phyloP scores from a whole-genome alignment of 2,113 vertebrate genomes.

The Syrmaticus mikado region DNA sequence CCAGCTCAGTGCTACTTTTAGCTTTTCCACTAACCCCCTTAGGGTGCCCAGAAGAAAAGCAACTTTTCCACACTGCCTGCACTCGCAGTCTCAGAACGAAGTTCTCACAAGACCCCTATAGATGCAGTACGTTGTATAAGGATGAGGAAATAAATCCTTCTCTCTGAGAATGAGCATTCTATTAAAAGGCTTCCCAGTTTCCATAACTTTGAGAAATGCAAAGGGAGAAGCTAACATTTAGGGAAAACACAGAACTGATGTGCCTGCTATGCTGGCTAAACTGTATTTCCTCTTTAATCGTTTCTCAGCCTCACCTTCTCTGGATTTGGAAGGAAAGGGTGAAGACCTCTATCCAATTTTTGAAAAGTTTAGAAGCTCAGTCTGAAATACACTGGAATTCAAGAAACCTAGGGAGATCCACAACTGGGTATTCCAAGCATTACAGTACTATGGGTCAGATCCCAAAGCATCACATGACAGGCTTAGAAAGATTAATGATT shows the following conservation, averaged over 20 bases:
- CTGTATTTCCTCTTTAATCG: background rate
- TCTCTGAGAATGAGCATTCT: background rate
- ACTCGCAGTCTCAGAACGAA: background rate
- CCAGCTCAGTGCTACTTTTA: background rate
- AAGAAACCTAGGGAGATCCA: background rate
- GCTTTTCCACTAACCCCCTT: background rate
- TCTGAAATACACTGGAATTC: background rate
- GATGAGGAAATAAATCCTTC: background rate
- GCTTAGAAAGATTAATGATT: accelerated
- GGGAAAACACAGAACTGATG: background rate
- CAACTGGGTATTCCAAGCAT: background rate
- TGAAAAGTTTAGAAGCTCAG: background rate
- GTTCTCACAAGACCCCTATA: background rate
- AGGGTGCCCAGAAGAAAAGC: background rate
- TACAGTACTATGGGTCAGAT: background rate
- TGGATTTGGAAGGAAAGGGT: background rate
- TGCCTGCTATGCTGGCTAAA: background rate
- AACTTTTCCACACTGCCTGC: background rate
- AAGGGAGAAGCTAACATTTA: background rate
- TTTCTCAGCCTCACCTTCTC: background rate
- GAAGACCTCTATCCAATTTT: background rate
- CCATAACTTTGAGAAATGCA: background rate
- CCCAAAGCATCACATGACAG: background rate
- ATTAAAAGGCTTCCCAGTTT: background rate
- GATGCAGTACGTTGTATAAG: background rate